Conservation (phyloP, 2,113 vertebrate species). For the Myrmecobius fasciatus region DNA sequence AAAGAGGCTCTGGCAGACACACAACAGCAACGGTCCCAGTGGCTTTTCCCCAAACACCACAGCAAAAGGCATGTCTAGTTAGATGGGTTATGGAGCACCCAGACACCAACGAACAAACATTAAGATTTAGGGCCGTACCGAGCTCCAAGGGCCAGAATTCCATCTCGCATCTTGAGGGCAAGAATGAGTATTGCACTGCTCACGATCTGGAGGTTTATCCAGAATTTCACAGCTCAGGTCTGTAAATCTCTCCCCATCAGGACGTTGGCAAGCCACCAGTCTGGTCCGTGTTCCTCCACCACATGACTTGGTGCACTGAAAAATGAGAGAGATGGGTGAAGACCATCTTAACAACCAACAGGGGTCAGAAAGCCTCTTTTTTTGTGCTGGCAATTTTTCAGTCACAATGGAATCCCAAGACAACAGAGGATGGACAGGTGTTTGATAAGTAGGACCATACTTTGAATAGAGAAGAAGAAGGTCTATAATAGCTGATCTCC, state of each 20-base stretch:
- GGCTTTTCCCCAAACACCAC: slow-evolving; percentile 54
- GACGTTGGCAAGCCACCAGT: slow-evolving; percentile 95
- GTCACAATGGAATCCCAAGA: neutral
- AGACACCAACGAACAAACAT: slow-evolving; percentile 76
- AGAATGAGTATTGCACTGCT: slow-evolving; percentile 95
- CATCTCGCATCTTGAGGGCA: slow-evolving; percentile 92
- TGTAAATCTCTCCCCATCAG: slow-evolving; percentile 93
- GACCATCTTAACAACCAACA: neutral
- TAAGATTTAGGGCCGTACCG: slow-evolving; percentile 95
- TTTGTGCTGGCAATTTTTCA: neutral
- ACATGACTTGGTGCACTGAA: slow-evolving; percentile 93
- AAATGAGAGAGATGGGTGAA: slow-evolving; percentile 45
- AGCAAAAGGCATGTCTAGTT: slow-evolving; percentile 74
- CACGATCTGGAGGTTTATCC: slow-evolving; percentile 96
- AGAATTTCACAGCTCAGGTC: slow-evolving; percentile 98
- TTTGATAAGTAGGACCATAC: neutral
- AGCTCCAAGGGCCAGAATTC: slow-evolving; percentile 96
- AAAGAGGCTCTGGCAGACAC: neutral
- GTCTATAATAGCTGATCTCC: neutral
- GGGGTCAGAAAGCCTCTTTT: neutral
- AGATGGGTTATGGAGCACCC: slow-evolving; percentile 75
- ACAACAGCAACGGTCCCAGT: neutral
- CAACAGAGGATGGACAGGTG: neutral
- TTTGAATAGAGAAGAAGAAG: neutral
- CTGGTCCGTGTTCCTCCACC: slow-evolving; percentile 94